Conservation (phyloP, 2,797 vertebrate genomes). For the Oceanodroma leucorhoa region DNA sequence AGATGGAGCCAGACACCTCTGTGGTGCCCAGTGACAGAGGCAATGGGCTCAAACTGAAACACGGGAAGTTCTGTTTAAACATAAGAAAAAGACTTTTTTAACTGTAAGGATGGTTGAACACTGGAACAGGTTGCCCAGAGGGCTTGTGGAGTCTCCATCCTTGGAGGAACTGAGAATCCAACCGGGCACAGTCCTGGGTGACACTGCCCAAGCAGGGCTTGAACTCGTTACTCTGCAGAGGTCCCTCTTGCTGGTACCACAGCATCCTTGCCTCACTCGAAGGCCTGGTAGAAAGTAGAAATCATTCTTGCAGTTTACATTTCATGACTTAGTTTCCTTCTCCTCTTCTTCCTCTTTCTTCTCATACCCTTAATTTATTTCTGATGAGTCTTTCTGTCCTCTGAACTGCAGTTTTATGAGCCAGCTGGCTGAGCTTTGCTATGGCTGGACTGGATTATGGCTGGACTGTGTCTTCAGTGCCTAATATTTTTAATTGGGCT, state of each 20-base stretch:
- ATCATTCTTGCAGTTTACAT: background rate
- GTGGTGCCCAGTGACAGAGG: background rate
- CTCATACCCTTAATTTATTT: background rate
- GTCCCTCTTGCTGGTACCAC: background rate
- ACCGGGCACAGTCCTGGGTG: background rate
- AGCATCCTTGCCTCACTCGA: background rate
- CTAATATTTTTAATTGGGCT: background rate
- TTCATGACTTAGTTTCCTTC: background rate
- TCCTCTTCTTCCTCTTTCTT: rapidly evolving
- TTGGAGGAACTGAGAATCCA: background rate
- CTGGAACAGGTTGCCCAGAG: background rate
- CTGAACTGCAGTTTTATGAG: background rate
- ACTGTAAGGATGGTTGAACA: background rate
- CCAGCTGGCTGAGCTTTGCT: background rate
- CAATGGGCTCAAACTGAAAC: background rate
- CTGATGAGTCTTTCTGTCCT: background rate
- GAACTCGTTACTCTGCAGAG: background rate
- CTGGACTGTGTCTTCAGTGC: background rate
- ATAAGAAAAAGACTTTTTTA: background rate
- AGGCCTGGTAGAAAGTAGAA: background rate
- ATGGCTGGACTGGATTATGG: background rate
- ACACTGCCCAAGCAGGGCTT: background rate
- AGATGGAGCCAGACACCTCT: background rate
- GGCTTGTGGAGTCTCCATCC: background rate
- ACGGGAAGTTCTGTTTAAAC: background rate